Base-by-base conservation (phyloP, 2,797 vertebrate species). In the Bovichtus variegatus region DNA sequence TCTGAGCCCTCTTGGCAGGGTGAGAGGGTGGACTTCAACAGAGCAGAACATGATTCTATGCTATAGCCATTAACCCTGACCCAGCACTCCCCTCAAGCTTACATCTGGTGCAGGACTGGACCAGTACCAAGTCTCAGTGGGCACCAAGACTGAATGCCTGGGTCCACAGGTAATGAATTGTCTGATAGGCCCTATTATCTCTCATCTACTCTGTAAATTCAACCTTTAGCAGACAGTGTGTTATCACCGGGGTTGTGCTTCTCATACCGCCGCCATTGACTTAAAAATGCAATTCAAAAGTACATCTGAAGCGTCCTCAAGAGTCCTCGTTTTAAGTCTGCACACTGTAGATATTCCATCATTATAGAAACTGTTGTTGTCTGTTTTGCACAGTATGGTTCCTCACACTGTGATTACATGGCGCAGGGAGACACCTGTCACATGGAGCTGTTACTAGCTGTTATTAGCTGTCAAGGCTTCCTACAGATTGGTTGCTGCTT, bases 1-100 rank as follows among this genome's bases (percentile, higher is more conserved):
- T 84, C 81, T 27, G 64, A 85, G 85, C 74, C 86, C 86, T 86
- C 54, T 88, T 88, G 87, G 83, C 90, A 90, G 84, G 72, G 76
- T 55, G 76, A 89, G 70, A 82, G 83, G 81, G 75, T 78, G 85
- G 90, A 89, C 90, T 85, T 92, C 86, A 80, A 87, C 92, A 83
- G 91, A 85, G 92, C 80, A 81, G 87, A 93, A 92, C 93, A 93
- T 84, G 92, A 83, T 87, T 88, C 79, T 29, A 62, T 63, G 79
- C 87, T 83, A 83, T 55, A 89, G 81, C 90, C 84, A 92, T 95
- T 95, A 94, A 95, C 94, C 94, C 92, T 76, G 87, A 89, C 78
- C 85, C 77, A 76, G 80, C 83, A 34, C 88, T 83, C 85, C 89
- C 89, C 75, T 83, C 83, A 76, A 88, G 77, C 82, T 85, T 75